Conservation (phyloP, 2,888 invertebrate species). For the Spisula subtruncata region DNA sequence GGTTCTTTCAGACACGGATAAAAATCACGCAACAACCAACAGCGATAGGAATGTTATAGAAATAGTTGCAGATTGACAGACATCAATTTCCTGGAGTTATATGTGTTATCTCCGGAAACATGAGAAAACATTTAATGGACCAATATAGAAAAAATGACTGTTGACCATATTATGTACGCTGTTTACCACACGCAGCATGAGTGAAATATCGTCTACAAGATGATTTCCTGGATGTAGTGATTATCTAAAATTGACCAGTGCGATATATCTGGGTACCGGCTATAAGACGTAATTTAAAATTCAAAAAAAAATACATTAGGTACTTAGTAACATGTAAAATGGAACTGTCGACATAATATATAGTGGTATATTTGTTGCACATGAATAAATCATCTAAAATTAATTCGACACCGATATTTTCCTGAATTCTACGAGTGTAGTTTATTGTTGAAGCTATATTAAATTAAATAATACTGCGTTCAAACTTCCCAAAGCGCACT, state of each 20-base stretch:
- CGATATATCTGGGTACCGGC: background rate
- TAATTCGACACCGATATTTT: no score
- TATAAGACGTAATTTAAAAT: background rate
- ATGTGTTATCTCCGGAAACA: background rate
- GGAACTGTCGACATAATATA: background rate
- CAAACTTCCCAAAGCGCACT: no score
- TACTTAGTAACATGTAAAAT: background rate
- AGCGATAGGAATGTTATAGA: background rate
- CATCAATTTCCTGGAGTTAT: background rate
- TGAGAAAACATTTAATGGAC: background rate
- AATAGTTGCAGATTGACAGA: background rate
- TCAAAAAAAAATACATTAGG: background rate
- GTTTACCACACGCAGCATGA: background rate
- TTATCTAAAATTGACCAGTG: background rate
- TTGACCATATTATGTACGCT: background rate
- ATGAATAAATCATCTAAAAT: no score
- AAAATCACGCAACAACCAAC: background rate
- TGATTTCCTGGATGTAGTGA: background rate
- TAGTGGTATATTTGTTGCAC: no score
- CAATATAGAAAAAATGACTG: constrained; percentile 6
- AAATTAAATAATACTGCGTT: no score
- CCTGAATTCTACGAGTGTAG: no score
- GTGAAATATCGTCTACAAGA: background rate
- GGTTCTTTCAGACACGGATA: no score
- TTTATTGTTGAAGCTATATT: no score